Base-by-base conservation (phyloP, 2,113 vertebrate species). In the Verasper variegatus region DNA sequence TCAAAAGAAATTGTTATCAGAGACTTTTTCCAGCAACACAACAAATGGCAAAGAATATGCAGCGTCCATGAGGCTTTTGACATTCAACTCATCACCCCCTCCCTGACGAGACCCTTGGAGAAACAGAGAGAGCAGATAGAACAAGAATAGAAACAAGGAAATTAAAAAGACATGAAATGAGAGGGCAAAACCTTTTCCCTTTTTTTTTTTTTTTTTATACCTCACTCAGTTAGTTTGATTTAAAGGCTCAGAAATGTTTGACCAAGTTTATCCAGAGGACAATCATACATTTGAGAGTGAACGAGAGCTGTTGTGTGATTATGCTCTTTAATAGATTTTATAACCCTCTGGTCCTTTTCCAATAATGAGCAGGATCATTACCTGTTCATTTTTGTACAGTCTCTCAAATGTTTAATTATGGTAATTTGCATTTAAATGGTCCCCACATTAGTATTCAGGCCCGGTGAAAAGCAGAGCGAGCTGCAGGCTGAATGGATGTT, bases 351-450 rank as follows among this genome's bases (percentile, higher is more conserved):
- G 24, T 49, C 59, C 61, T 67, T 13, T 37, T 11, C n/a, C 65
- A 42, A 66, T 18, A 61, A 57, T 15, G 24, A 74, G 56, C 72
- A 65, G 71, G 54, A 81, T 87, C 78, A 81, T 80, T 82, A 88
- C 82, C 74, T 91, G 84, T 74, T 79, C 45, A 57, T 66, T 68
- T 74, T 68, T 71, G 24, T 57, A 24, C 62, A 63, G 52, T 67
- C 52, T 40, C 56, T 64, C 20, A 68, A 80, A 71, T 71, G 61
- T 64, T 90, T 88, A 82, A 89, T 91, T 65, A 85, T 31, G 56
- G 55, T 47, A 40, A 91, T 92, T 91, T 90, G 84, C 90, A 93
- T 92, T 84, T 86, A 82, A 90, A 91, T 88, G 65, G 87, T 61
- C 26, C 57, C 45, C 5, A 47, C 55, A 69, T 68, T 76, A 77